Evolutionary conservation across 2,797 vertebrate genomes (phyloP).

Genomic region (Erethizon dorsatum): DNA sequence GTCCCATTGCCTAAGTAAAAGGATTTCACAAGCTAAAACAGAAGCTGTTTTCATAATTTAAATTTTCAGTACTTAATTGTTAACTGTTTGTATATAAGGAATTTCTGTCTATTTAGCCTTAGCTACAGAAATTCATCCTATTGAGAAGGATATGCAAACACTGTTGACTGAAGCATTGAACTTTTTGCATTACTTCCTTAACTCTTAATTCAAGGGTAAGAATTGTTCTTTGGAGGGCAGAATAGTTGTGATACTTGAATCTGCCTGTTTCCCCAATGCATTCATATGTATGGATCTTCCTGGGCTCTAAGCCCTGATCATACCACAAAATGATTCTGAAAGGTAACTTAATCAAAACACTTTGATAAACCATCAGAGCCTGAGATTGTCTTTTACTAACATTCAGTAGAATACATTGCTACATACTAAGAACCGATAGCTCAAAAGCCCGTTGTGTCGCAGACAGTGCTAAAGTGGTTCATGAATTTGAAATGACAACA

Average conservation of each 20-base stretch:
- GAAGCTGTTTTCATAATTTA: neutral
- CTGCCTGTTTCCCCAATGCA: neutral
- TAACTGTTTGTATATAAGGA: neutral
- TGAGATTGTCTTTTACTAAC: constrained; percentile 70
- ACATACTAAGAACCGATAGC: constrained; percentile 65
- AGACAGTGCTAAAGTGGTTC: constrained; percentile 78
- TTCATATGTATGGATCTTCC: neutral
- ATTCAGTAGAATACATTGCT: constrained; percentile 66
- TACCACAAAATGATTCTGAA: constrained; percentile 58
- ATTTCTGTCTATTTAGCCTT: neutral
- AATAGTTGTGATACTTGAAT: neutral
- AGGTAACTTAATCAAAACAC: constrained; percentile 74
- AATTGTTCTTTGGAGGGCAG: neutral
- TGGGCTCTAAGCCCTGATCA: neutral
- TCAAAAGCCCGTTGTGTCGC: constrained; percentile 78
- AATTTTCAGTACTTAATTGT: neutral
- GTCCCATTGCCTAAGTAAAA: neutral
- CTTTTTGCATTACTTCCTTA: neutral
- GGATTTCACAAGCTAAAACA: neutral
- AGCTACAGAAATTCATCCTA: neutral
- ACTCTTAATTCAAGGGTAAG: neutral
- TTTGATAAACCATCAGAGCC: constrained; percentile 75
- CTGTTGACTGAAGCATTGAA: accelerated
- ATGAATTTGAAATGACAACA: constrained; percentile 86
- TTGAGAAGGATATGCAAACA: neutral